Conservation (phyloP, 2,888 invertebrate species). For the Saturnia pavonia region DNA sequence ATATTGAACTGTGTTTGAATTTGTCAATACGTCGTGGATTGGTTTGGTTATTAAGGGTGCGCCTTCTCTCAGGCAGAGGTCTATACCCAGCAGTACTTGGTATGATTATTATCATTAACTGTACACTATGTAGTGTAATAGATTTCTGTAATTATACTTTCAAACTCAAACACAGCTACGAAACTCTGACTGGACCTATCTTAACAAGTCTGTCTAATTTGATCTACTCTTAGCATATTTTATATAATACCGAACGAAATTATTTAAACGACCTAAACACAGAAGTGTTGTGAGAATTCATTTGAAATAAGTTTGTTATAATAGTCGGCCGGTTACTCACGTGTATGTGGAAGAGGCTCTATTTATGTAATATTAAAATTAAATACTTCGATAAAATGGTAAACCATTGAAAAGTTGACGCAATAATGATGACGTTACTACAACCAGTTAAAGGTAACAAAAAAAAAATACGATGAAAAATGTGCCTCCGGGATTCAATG, state of each 20-base stretch:
- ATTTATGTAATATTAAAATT: neutral
- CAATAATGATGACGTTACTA: neutral
- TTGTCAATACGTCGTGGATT: no score
- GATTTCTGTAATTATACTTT: no score
- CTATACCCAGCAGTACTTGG: no score
- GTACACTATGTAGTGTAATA: no score
- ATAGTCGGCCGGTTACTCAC: neutral
- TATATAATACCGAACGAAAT: neutral
- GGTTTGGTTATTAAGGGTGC: no score
- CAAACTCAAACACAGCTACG: no score
- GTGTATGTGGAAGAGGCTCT: neutral
- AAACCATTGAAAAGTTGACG: conserved; percentile 1
- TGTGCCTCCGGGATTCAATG: conserved; percentile 24
- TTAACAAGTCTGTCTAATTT: no score
- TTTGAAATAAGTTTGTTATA: no score
- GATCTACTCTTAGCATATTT: neutral
- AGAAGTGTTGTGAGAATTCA: neutral
- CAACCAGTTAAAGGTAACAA: neutral
- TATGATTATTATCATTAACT: no score
- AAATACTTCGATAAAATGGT: neutral
- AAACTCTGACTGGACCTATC: no score
- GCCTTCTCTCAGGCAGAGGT: no score
- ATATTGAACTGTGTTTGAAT: no score
- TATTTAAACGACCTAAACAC: neutral
- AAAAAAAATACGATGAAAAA: conserved; percentile 21